Conservation (phyloP, 2,113 vertebrate species). For the Dendrocopos noguchii region DNA sequence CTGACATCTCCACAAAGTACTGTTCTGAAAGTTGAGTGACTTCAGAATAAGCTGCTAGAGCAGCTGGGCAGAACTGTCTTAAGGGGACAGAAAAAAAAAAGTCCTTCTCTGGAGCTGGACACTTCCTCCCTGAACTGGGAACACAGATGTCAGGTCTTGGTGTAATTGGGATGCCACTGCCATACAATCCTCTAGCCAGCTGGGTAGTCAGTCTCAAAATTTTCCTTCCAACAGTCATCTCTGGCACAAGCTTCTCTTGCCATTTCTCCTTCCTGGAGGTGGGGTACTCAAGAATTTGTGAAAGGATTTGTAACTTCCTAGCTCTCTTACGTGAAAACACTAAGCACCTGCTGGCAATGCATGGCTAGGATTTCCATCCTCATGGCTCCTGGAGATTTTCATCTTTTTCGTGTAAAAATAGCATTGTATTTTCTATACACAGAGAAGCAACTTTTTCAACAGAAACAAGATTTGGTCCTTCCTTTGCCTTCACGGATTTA, state of each 20-base stretch:
- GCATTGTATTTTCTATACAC: background rate
- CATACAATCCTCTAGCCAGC: background rate
- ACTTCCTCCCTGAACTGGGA: background rate
- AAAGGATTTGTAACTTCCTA: background rate
- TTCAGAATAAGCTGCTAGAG: background rate
- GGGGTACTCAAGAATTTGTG: background rate
- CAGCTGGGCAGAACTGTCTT: background rate
- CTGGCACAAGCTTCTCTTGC: background rate
- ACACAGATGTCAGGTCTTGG: background rate
- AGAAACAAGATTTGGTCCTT: background rate
- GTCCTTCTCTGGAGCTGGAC: background rate
- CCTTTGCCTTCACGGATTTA: too few relatives aligned
- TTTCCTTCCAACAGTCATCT: background rate
- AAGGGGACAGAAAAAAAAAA: background rate
- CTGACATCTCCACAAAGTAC: background rate
- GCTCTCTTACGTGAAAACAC: background rate
- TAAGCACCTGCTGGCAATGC: background rate
- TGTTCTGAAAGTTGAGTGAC: background rate
- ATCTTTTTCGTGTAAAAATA: background rate
- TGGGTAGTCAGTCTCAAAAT: background rate
- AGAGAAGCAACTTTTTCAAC: background rate
- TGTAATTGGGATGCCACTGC: background rate
- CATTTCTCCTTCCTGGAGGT: background rate
- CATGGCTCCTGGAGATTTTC: background rate
- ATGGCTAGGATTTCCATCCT: background rate